Conservation (phyloP, 2,797 vertebrate genomes). For the Pachyuromys duprasi region DNA sequence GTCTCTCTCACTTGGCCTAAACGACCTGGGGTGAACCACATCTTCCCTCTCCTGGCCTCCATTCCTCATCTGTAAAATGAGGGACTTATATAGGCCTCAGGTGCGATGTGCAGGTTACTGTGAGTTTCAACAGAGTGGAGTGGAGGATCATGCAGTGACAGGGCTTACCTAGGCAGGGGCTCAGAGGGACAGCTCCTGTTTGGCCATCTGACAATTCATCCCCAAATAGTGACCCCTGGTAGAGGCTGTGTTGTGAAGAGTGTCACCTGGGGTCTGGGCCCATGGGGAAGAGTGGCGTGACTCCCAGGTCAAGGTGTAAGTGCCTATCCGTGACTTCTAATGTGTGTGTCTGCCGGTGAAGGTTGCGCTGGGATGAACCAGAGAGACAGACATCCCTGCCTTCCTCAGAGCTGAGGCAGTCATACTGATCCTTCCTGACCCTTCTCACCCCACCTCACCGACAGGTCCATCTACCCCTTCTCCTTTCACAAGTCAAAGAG, state of each 20-base stretch:
- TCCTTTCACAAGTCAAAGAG: background rate
- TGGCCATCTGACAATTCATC: background rate
- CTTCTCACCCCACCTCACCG: background rate
- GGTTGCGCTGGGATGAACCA: too few species aligned
- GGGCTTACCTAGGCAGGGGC: background rate
- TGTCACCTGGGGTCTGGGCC: background rate
- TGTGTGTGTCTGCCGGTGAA: accelerated
- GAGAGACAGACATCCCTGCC: background rate
- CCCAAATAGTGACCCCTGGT: background rate
- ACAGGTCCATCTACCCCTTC: background rate
- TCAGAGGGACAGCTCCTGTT: background rate
- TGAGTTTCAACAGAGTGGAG: background rate
- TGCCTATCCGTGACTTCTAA: background rate
- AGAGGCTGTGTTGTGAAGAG: background rate
- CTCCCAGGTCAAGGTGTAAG: background rate
- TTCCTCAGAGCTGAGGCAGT: background rate
- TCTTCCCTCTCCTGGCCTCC: background rate
- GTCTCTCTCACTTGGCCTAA: background rate
- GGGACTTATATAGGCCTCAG: background rate
- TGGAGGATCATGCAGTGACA: accelerated
- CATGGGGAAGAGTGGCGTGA: background rate
- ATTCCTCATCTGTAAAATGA: background rate
- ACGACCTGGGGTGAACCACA: background rate
- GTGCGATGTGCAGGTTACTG: background rate
- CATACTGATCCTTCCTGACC: background rate